A percentile compares a stretch with the other conserved stretches of the same genome.
Evolutionary conservation across 2,888 invertebrate genomes (phyloP).

Genomic region (Pycnomerus fuliginosus): DNA sequence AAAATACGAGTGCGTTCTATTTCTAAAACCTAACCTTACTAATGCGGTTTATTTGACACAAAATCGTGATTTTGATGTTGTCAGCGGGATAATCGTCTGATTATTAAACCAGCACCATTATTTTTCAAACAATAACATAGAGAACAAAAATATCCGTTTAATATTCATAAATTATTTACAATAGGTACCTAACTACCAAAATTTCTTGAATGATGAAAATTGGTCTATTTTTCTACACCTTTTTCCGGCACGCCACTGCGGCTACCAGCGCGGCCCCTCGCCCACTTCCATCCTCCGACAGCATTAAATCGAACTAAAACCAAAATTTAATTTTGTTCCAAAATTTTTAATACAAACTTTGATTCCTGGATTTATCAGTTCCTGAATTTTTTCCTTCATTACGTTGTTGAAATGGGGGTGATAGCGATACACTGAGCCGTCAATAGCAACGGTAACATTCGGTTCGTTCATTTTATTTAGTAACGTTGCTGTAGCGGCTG

Average conservation of each 20-base stretch:
- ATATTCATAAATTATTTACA: no score
- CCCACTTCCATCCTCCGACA: conserved; percentile 94
- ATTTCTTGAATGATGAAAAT: no score
- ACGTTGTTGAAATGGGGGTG: conserved; percentile 94
- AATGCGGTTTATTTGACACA: no score
- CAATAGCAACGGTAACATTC: conserved; percentile 89
- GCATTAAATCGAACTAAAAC: conserved; percentile 85
- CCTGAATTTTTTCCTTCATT: conserved; percentile 85
- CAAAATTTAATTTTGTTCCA: conserved; percentile 15
- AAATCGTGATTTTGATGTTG: no score
- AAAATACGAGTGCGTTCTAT: no score
- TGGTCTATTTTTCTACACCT: no score
- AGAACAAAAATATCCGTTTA: no score
- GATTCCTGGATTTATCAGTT: conserved; percentile 71
- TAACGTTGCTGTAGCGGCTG: conserved; percentile 85
- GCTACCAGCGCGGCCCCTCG: conserved; percentile 94
- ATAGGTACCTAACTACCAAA: no score
- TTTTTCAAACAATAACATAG: no score
- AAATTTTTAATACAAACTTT: conserved; percentile 57
- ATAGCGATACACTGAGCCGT: conserved; percentile 95
- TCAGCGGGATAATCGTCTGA: no score
- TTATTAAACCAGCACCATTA: no score
- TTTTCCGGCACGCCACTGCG: conserved; percentile 72
- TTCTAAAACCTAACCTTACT: no score
- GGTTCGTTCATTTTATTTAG: conserved; percentile 89